phyloP scores from a whole-genome alignment of 2,113 vertebrate species.

The Centropus unirufus region DNA sequence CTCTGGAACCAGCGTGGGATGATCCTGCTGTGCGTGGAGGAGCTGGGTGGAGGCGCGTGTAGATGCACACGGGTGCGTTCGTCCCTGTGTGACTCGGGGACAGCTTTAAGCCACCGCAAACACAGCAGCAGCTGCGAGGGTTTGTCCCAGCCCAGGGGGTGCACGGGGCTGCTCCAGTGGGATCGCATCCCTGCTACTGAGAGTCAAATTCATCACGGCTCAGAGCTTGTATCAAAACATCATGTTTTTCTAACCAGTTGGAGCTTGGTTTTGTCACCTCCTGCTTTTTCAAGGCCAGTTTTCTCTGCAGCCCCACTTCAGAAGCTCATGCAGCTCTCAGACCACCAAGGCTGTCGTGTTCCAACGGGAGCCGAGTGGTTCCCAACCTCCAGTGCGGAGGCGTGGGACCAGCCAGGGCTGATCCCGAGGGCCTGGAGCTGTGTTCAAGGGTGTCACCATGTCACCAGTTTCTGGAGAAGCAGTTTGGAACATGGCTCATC shows the following conservation, averaged over 20 bases:
- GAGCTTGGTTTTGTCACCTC: background rate
- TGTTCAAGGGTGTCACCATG: background rate
- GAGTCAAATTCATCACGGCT: background rate
- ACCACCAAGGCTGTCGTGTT: rapidly evolving
- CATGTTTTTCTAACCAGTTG: background rate
- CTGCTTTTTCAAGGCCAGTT: background rate
- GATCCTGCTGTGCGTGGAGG: rapidly evolving
- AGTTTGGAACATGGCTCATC: background rate
- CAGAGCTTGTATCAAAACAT: background rate
- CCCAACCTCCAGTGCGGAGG: rapidly evolving
- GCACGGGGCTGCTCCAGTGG: background rate
- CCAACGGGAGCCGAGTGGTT: background rate
- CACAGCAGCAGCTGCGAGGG: rapidly evolving
- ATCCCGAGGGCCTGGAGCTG: background rate
- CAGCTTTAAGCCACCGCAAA: too few relatives aligned
- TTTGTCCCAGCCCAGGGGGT: background rate
- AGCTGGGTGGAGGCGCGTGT: rapidly evolving
- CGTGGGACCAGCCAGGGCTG: background rate
- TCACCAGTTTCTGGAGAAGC: background rate
- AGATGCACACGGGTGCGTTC: too few relatives aligned
- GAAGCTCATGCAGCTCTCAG: background rate
- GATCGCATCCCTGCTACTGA: background rate
- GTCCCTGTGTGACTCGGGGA: background rate
- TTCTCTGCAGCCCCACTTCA: background rate
- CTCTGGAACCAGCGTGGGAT: background rate